Evolutionary conservation across 2,888 invertebrate genomes (phyloP).

Genomic region (Belgica antarctica): DNA sequence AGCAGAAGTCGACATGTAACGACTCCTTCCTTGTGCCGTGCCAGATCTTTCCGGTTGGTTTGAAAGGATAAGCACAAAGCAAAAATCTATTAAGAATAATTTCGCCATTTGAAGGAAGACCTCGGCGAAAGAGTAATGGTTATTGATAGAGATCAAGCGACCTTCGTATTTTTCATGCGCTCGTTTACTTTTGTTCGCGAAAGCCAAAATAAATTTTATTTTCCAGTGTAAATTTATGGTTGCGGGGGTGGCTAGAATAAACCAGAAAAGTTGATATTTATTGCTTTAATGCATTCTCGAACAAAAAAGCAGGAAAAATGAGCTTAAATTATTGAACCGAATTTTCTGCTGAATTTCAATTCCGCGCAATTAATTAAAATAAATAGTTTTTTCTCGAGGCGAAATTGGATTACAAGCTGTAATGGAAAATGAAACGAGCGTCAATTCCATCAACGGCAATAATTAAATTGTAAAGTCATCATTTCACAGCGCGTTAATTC

Average conservation of each 20-base stretch:
- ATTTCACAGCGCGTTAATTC: neutral
- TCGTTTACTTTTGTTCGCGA: neutral
- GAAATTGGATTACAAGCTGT: neutral
- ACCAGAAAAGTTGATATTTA: neutral
- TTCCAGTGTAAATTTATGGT: neutral
- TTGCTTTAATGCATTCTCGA: neutral
- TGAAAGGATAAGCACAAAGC: no score
- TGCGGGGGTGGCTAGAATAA: neutral
- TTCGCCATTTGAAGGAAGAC: neutral
- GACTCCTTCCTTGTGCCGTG: neutral
- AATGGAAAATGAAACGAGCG: neutral
- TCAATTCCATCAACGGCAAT: neutral
- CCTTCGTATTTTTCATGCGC: neutral
- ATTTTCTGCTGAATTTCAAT: neutral
- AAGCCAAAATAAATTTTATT: neutral
- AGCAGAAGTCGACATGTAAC: neutral
- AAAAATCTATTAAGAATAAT: conserved; percentile 14
- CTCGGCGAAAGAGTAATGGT: neutral
- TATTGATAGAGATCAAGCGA: conserved; percentile 4
- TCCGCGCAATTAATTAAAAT: neutral
- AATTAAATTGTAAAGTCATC: neutral
- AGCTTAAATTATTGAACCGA: neutral
- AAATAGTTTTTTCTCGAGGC: neutral
- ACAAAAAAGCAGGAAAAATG: no score
- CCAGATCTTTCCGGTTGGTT: no score